Conservation (phyloP, 2,797 vertebrate genomes). For the Aldrovandia affinis region DNA sequence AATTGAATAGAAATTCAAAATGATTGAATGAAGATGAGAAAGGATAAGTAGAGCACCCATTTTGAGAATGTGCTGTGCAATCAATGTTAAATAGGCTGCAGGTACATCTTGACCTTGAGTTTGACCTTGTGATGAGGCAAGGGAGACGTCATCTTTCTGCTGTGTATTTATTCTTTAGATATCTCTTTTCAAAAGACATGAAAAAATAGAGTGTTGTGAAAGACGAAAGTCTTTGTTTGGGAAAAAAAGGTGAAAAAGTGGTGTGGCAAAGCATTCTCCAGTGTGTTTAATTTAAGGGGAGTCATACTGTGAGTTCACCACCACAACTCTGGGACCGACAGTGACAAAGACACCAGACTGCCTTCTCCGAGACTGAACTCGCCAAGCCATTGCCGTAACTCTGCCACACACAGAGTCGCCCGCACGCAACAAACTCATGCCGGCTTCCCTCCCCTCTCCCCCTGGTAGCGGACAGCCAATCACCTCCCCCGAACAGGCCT, state of each 20-base stretch:
- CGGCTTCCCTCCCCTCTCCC: too few relatives aligned
- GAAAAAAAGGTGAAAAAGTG: not conserved
- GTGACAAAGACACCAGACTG: too few relatives aligned
- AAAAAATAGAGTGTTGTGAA: too few relatives aligned
- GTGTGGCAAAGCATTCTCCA: not conserved
- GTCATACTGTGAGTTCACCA: too few relatives aligned
- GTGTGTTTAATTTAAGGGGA: not conserved
- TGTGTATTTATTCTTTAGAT: not conserved
- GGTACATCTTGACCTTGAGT: not conserved
- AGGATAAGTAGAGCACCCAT: not conserved
- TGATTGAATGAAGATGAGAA: not conserved
- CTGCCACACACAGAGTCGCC: too few relatives aligned
- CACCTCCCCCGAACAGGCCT: too few relatives aligned
- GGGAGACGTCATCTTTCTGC: not conserved
- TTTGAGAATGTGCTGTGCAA: not conserved
- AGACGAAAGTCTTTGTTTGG: not conserved
- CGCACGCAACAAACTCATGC: too few relatives aligned
- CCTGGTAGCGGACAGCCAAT: too few relatives aligned
- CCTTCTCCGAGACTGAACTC: too few relatives aligned
- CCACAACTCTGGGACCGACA: too few relatives aligned
- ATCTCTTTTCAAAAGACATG: not conserved
- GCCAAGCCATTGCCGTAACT: too few relatives aligned
- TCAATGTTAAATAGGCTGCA: not conserved
- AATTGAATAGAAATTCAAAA: too few relatives aligned
- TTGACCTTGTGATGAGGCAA: not conserved